Base-by-base conservation (phyloP, 2,888 invertebrate genomes). In the Patella depressa region DNA sequence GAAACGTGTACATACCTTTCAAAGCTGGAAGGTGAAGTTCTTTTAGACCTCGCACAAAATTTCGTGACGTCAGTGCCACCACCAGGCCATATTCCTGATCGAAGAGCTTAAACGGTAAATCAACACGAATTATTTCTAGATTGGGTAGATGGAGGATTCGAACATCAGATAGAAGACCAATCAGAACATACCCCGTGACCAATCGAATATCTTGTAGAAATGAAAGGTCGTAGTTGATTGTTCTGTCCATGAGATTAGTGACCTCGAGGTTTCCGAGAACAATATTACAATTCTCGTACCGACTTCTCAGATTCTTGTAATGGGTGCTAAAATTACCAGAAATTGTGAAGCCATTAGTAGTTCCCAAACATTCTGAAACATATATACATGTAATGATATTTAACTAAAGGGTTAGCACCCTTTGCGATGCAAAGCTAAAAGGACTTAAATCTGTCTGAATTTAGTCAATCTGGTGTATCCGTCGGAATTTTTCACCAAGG, bases 231-330 rank as follows among this genome's bases (percentile, higher is more conserved):
- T 96, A 93, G 82, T 95, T 94, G 83, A 95, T 94, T 34, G 83
- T 79, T n/a, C 77, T 70, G 72, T 78, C 55, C 45, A 78, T 74
- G 12, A 98, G 94, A 97, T 97, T 97, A 81, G 98, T 98, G 86
- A 98, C 93, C 93, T 98, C 98, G 90, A 98, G 94, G 93, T 98
- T 98, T 82, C 98, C 98, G 91, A 98, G 97, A 84, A 98, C 98
- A 92, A 98, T 98, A 69, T 98, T 98, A 93, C 98, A 98, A 93
- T 98, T 98, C 85, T 96, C 96, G 93, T 97, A 98, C 87, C 97
- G 79, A 7, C 53, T n/a, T 54, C 75, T 59, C 53, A 79, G 73
- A 14, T n/a, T 57, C 29, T 81, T 71, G 78, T 82, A 83, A 11
- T 80, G 77, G 19, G 72, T 34, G 17, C 73, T 11, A 2, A 65